Conservation (phyloP, 2,113 vertebrate genomes). For the Leptosomus discolor region DNA sequence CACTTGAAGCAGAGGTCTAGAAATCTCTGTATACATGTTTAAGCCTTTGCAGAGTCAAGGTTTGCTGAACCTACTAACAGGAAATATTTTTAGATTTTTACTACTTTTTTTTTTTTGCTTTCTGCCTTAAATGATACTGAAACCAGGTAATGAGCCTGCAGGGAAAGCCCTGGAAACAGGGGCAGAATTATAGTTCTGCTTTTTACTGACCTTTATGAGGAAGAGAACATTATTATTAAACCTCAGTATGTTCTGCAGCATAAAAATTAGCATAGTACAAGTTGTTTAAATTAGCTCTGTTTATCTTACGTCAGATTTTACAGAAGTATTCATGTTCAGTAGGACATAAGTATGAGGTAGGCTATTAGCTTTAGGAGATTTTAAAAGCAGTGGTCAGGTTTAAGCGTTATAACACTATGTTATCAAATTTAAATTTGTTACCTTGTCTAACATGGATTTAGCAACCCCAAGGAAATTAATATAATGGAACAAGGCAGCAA, state of each 20-base stretch:
- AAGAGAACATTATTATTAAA: slow-evolving; percentile 18
- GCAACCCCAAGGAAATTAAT: not conserved
- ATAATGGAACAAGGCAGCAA: not conserved
- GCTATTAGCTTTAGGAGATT: not conserved
- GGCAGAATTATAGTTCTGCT: not conserved
- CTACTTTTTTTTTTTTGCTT: not conserved
- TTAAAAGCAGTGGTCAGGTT: not conserved
- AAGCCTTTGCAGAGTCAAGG: not conserved
- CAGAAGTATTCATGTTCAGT: not conserved
- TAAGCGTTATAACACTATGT: not conserved
- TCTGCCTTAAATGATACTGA: not conserved
- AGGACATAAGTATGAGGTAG: not conserved
- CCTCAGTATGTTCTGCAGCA: not conserved
- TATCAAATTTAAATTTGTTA: not conserved
- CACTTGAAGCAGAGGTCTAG: not conserved
- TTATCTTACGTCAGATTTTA: not conserved
- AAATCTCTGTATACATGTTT: not conserved
- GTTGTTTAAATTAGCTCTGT: not conserved
- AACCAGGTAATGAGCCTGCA: not conserved
- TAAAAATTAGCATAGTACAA: not conserved
- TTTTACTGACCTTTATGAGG: not conserved
- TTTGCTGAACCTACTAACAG: not conserved
- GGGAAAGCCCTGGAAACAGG: not conserved
- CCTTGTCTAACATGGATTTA: not conserved
- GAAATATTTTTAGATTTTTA: not conserved